phyloP scores from a whole-genome alignment of 53 echinoderm and acorn worm genomes.

The Holothuria leucospilota region DNA sequence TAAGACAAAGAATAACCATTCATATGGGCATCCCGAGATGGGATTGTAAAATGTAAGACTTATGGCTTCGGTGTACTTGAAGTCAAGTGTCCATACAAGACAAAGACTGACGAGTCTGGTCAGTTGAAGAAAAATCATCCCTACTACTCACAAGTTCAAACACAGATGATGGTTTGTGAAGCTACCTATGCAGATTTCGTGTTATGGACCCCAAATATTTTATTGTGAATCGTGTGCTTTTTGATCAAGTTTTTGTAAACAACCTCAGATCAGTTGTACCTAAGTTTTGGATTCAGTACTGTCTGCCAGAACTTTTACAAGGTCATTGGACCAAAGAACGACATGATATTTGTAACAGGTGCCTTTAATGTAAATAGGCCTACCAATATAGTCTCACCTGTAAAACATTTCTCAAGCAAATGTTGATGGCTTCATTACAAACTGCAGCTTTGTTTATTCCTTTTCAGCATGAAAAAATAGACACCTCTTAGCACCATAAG shows the following conservation, averaged over 20 bases:
- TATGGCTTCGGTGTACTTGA: constrained; percentile 35
- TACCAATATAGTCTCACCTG: too few relatives aligned
- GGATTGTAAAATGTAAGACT: constrained; percentile 19
- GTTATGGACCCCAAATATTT: constrained; percentile 42
- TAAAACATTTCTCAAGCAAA: too few relatives aligned
- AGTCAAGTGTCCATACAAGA: constrained; percentile 59
- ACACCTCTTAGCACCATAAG: too few relatives aligned
- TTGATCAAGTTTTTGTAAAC: background rate
- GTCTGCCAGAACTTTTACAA: constrained; percentile 55
- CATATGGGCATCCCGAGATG: constrained; percentile 57
- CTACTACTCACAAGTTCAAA: constrained; percentile 55
- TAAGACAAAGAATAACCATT: constrained; percentile 9
- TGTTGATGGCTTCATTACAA: too few relatives aligned
- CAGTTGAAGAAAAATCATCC: constrained; percentile 36
- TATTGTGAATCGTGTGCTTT: background rate
- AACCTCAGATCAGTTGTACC: background rate
- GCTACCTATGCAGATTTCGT: constrained; percentile 39
- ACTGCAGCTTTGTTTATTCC: too few relatives aligned
- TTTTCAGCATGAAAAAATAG: too few relatives aligned
- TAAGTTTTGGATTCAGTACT: constrained; percentile 44
- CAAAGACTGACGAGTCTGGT: background rate
- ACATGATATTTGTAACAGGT: too few relatives aligned
- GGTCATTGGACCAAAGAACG: background rate
- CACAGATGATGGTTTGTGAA: constrained; percentile 55
- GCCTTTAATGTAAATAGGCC: too few relatives aligned